Evolutionary conservation across 2,888 invertebrate species (phyloP).

Genomic region (Cinara cedri): DNA sequence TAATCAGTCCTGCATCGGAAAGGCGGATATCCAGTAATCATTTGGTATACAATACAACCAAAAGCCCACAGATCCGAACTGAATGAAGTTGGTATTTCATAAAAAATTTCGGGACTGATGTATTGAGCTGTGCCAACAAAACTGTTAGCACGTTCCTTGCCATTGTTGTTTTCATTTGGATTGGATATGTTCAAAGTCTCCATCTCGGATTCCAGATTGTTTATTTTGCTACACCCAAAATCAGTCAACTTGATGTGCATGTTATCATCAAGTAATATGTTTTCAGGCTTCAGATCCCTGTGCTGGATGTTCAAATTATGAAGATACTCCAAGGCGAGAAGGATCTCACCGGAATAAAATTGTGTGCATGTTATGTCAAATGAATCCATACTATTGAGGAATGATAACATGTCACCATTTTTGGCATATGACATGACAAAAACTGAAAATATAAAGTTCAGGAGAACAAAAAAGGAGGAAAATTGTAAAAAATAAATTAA

Average conservation of each 20-base stretch:
- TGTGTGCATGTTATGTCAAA: slow-evolving; percentile 88
- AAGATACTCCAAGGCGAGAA: slow-evolving; percentile 89
- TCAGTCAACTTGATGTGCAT: slow-evolving; percentile 97
- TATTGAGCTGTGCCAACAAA: slow-evolving; percentile 99
- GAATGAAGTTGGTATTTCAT: slow-evolving; percentile 74
- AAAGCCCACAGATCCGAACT: slow-evolving; percentile 94
- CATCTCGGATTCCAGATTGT: slow-evolving; percentile 33
- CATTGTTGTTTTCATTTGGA: slow-evolving; percentile 62
- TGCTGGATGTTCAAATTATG: slow-evolving; percentile 89
- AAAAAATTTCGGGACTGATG: slow-evolving; percentile 95
- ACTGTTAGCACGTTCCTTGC: slow-evolving; percentile 73
- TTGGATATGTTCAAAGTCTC: background rate
- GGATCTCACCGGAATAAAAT: slow-evolving; percentile 94
- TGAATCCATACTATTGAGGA: slow-evolving; percentile 87
- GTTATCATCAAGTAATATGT: slow-evolving; percentile 90
- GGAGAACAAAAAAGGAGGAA: background rate
- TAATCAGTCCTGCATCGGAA: slow-evolving; percentile 92
- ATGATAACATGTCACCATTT: slow-evolving; percentile 90
- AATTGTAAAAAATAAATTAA: too few species aligned
- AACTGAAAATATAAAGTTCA: slow-evolving; percentile 64
- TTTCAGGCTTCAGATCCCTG: slow-evolving; percentile 97
- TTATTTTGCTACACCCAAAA: slow-evolving; percentile 93
- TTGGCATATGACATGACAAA: slow-evolving; percentile 95
- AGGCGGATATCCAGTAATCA: slow-evolving; percentile 91
- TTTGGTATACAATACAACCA: slow-evolving; percentile 96